These are phyloP conservation scores for Tanypteryx hageni DNA, from an alignment of 2,888 invertebrate species.

Conservation along the genomic window DNA sequence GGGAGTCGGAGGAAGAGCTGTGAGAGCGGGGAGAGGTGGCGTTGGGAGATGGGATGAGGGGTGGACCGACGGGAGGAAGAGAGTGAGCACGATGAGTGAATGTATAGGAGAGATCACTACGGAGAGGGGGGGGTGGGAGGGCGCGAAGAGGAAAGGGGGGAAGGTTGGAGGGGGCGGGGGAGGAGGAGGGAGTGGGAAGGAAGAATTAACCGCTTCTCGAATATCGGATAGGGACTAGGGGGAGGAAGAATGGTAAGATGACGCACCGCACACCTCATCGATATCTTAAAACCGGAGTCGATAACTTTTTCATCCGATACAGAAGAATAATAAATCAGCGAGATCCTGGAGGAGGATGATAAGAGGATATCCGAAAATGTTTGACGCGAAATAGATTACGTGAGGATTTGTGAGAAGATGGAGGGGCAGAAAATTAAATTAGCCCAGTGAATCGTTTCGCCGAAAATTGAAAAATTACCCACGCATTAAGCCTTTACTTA, in stretches of 20 bases:
- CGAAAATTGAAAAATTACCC: too few species aligned
- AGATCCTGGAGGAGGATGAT: too few species aligned
- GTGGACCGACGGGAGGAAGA: neutral
- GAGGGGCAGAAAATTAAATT: neutral
- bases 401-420: neutral
- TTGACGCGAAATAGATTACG: conserved; percentile 5
- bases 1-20: too few species aligned
- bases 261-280: conserved; percentile 28
- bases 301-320: neutral
- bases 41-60: neutral
- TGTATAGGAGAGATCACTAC: neutral
- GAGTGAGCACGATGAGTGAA: conserved; percentile 10
- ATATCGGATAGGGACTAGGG: neutral
- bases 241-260: neutral
- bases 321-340: conserved; percentile 11
- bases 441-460: neutral
- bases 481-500: too few species aligned
- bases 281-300: conserved; percentile 4
- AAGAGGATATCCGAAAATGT: neutral
- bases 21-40: too few species aligned
- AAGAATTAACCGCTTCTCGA: conserved; percentile 5
- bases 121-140: neutral
- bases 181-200: neutral
- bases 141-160: neutral
- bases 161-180: neutral